Base-by-base conservation (phyloP, 2,888 invertebrate genomes). In the Theretra japonica region DNA sequence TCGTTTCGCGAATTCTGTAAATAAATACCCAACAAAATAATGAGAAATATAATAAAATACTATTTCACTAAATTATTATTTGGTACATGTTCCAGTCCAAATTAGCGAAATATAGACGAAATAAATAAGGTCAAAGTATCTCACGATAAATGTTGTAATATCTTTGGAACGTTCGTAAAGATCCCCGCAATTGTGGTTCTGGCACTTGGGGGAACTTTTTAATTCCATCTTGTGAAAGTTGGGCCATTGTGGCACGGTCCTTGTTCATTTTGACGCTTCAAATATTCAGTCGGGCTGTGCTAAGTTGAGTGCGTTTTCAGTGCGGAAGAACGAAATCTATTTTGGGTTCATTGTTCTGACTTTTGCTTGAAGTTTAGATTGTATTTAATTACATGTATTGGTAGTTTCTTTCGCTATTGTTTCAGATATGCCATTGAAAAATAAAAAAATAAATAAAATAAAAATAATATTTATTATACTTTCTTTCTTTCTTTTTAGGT, bases 141-240 rank as follows among this genome's bases (percentile, higher is more conserved):
- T 33, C 19, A 8, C 17, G 19, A 65, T 21, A 65, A 41, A 15
- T 48, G 23, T 41, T 23, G 23, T 23, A 62, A 62, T 48, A 48
- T 28, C 28, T 59, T 19, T 23, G 21, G 53, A 53, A 58, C 23
- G 70, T 23, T 30, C 57, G 33, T 58, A 41, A 70, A 70, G 70
- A 23, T 58, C 58, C 58, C 41, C 33, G 33, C 33, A 33, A 60
- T 19, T 21, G 19, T 28, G 41, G 48, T 50, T 33, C 21, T 33
- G 6, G 41, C 21, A 65, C 65, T 73, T 53, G n/a, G 11, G 21
- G 15, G 69, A 62, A 62, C 53, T 62, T 70, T 56, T 65, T 70
- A 62, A 70, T 70, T 60, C 62, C 56, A 62, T 70, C 58, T 58
- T 58, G 62, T n/a, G 8, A 48, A 65, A 65, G 41, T 65, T 65